phyloP scores from a whole-genome alignment of 2,113 vertebrate genomes.

The Okapia johnstoni region DNA sequence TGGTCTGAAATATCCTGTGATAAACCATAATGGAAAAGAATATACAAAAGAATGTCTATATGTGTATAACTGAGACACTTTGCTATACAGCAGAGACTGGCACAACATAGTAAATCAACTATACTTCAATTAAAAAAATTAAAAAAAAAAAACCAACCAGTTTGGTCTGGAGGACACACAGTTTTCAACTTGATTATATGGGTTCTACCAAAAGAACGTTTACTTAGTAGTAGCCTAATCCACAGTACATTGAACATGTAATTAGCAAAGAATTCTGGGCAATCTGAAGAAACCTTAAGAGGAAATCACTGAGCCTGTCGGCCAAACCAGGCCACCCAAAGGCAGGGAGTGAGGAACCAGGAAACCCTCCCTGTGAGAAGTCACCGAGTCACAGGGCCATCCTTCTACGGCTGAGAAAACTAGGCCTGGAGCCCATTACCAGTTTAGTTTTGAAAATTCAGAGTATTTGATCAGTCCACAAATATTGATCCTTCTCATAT shows the following conservation, averaged over 20 bases:
- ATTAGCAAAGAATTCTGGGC: slow-evolving; percentile 2
- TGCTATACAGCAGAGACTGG: background rate
- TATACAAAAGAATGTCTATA: background rate
- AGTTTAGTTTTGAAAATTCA: background rate
- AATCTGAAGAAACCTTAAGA: background rate
- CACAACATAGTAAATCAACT: background rate
- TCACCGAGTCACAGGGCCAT: background rate
- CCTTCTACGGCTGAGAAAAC: background rate
- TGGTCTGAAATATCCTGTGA: background rate
- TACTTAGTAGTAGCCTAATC: background rate
- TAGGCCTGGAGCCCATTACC: background rate
- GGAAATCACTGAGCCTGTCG: background rate
- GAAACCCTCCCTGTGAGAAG: background rate
- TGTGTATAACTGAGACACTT: background rate
- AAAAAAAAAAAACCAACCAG: background rate
- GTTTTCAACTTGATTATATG: background rate
- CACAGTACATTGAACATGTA: background rate
- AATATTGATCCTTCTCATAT: background rate
- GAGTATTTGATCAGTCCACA: background rate
- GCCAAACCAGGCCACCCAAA: background rate
- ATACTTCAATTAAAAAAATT: background rate
- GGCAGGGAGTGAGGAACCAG: background rate
- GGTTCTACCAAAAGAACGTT: background rate
- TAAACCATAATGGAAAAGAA: background rate
- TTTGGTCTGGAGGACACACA: background rate